Evolutionary conservation across 2,888 invertebrate species (phyloP).

Genomic region (Pristionchus mayeri): DNA sequence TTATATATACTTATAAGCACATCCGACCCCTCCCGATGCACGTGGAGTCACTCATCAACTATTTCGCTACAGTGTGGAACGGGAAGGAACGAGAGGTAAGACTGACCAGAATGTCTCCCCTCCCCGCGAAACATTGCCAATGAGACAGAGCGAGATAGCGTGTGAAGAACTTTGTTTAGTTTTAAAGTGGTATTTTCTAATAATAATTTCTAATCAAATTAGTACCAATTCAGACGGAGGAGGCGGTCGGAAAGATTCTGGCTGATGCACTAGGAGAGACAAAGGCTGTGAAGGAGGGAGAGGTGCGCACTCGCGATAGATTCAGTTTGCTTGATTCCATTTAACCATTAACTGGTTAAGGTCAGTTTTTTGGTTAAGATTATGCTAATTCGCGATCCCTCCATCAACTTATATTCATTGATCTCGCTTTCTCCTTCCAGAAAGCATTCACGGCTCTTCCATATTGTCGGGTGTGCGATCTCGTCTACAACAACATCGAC

Average conservation of each 20-base stretch:
- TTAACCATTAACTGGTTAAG: neutral
- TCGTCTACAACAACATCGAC: neutral
- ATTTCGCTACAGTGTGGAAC: neutral
- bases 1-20: neutral
- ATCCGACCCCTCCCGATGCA: neutral
- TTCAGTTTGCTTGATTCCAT: neutral
- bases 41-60: neutral
- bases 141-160: no score
- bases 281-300: neutral
- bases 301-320: no score
- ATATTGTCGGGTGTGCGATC: slow-evolving; percentile 8
- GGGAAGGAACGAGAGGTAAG: neutral
- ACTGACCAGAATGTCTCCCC: neutral
- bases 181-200: neutral
- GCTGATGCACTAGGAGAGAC: neutral
- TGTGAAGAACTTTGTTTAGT: no score
- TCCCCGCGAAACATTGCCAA: no score
- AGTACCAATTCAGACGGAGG: neutral
- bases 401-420: no score
- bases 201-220: neutral
- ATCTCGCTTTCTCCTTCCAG: neutral
- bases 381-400: no score
- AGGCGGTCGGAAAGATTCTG: neutral
- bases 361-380: neutral
- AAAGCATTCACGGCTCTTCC: neutral